Evolutionary conservation across 2,888 invertebrate genomes (phyloP).

Genomic region (Ophion ventricosus): DNA sequence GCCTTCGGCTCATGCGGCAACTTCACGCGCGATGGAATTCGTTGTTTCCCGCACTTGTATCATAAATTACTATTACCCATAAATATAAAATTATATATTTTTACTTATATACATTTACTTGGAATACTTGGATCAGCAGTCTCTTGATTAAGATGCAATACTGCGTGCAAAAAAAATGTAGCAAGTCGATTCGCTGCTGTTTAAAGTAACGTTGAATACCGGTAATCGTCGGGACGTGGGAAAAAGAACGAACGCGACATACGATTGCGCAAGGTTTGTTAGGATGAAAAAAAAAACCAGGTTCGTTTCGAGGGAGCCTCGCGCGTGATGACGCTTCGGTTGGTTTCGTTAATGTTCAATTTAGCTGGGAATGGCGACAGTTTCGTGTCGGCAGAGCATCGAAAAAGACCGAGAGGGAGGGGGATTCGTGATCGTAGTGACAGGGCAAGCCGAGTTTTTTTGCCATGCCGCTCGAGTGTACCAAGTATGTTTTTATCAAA

Average conservation of each 20-base stretch:
- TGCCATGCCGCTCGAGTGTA: no score
- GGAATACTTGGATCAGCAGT: slow-evolving; percentile 79
- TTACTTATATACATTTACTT: slow-evolving; percentile 79
- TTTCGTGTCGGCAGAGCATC: background rate
- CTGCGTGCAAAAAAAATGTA: slow-evolving; percentile 69
- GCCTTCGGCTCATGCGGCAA: no score
- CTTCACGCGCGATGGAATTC: no score
- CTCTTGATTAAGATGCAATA: slow-evolving; percentile 78
- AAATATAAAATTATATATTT: slow-evolving; percentile 78
- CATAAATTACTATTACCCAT: no score
- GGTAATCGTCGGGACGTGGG: slow-evolving; percentile 41
- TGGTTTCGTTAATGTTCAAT: background rate
- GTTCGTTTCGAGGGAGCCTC: background rate
- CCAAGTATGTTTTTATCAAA: background rate
- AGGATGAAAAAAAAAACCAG: slow-evolving; percentile 1
- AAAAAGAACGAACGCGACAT: slow-evolving; percentile 40
- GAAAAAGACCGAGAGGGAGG: background rate
- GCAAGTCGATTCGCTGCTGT: slow-evolving; percentile 58
- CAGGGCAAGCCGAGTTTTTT: background rate
- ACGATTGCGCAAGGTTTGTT: slow-evolving; percentile 16
- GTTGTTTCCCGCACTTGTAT: no score
- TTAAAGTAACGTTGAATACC: slow-evolving; percentile 55
- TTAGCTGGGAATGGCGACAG: background rate
- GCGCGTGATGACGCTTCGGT: background rate
- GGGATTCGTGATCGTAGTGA: background rate